Evolutionary conservation across 2,797 vertebrate genomes (phyloP).

Genomic region (Sorex maritimensis): DNA sequence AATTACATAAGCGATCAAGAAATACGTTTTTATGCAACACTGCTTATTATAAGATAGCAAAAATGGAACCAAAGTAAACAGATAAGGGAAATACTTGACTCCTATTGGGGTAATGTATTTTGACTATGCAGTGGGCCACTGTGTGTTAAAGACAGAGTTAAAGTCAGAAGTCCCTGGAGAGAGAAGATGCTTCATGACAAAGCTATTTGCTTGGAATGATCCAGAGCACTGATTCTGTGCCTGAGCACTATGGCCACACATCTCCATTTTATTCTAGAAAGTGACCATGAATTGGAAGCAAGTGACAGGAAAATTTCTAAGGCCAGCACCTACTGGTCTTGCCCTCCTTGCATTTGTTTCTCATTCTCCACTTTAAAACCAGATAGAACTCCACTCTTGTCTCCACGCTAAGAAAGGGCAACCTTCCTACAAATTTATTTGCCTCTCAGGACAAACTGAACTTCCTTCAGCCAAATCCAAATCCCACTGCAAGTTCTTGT

Average conservation of each 20-base stretch:
- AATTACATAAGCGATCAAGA: slow-evolving; percentile 14
- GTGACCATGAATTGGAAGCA: not conserved
- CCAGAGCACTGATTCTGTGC: not conserved
- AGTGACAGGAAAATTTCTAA: not conserved
- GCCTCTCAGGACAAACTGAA: not conserved
- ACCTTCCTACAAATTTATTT: not conserved
- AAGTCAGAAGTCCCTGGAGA: not conserved
- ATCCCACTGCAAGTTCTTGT: not conserved
- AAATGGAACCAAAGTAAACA: not conserved
- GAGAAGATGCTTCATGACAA: not conserved
- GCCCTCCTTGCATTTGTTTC: not conserved
- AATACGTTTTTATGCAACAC: not conserved
- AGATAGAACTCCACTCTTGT: no score
- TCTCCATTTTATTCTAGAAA: not conserved
- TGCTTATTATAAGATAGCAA: slow-evolving; percentile 62
- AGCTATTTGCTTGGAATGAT: not conserved
- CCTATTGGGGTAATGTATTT: not conserved
- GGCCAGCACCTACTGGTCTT: not conserved
- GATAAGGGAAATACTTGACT: not conserved
- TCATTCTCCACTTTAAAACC: no score
- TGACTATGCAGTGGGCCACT: not conserved
- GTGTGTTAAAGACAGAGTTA: not conserved
- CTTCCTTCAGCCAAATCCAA: not conserved
- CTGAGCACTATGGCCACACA: no score
- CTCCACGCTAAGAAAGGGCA: not conserved